These are phyloP conservation scores for Nephrotoma appendiculata DNA, from an alignment of 2,888 invertebrate species.

Conservation along the genomic window DNA sequence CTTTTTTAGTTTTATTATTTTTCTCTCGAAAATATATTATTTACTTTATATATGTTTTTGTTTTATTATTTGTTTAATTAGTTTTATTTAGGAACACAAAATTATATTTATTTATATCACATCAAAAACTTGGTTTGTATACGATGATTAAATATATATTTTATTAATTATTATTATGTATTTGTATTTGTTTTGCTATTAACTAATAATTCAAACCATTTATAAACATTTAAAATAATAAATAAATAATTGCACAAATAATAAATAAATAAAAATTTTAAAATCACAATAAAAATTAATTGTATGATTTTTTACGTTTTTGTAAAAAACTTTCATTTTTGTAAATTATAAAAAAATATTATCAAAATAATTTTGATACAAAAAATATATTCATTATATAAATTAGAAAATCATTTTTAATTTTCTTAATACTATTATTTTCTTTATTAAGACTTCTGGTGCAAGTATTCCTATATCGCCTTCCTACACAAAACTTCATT, in stretches of 20 bases:
- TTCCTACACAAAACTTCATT: neutral
- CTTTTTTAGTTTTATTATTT: neutral
- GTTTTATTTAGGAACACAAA: neutral
- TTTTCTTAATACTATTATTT: neutral
- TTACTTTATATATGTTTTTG: neutral
- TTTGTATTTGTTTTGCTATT: neutral
- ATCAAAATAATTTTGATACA: constrained; percentile 1
- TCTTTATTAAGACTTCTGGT: neutral
- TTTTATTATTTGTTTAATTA: neutral
- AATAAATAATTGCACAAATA: neutral
- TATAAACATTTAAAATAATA: neutral
- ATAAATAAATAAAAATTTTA: neutral
- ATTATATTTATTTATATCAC: neutral
- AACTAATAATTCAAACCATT: neutral
- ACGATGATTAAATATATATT: neutral
- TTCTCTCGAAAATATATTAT: neutral
- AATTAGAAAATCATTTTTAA: neutral
- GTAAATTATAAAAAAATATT: neutral
- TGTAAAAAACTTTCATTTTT: neutral
- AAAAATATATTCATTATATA: neutral
- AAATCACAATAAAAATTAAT: neutral
- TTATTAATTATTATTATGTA: neutral
- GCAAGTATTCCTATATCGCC: neutral
- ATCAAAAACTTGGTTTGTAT: neutral
- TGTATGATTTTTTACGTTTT: neutral